These are phyloP conservation scores for Microctonus hyperodae DNA, from an alignment of 2,888 invertebrate species.

Conservation along the genomic window DNA sequence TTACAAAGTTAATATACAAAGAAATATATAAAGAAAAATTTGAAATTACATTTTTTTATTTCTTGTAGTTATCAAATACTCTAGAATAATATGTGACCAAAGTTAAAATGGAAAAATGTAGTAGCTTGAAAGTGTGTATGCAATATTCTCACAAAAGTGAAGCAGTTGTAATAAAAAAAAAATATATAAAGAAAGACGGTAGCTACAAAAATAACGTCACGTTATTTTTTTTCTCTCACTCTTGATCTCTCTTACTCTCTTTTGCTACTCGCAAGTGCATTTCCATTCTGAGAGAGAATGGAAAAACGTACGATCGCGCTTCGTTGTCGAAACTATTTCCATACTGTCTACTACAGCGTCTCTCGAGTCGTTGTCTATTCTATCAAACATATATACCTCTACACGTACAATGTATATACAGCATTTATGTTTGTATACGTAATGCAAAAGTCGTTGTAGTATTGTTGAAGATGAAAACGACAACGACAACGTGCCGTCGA, in stretches of 20 bases:
- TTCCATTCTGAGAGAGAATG: background rate
- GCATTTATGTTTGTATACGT: background rate
- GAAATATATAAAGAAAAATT: background rate
- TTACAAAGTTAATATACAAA: background rate
- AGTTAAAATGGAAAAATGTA: constrained; percentile 2
- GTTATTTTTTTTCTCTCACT: too few relatives aligned
- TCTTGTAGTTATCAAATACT: background rate
- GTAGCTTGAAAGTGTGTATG: background rate
- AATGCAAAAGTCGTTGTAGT: background rate
- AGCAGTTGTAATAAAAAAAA: background rate
- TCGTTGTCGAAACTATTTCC: constrained; percentile 13
- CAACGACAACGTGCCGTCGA: constrained; percentile 33
- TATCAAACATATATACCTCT: background rate
- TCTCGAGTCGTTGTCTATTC: background rate
- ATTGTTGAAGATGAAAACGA: constrained; percentile 22
- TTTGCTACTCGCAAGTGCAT: constrained; percentile 5
- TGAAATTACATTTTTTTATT: background rate
- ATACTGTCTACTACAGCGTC: constrained; percentile 6
- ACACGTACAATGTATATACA: too few relatives aligned
- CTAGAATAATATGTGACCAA: background rate
- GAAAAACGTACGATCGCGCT: constrained; percentile 2
- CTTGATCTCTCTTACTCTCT: background rate
- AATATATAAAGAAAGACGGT: background rate
- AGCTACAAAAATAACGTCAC: background rate
- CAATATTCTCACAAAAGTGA: background rate